These are phyloP conservation scores for Sclerodermus sp. DNA, from an alignment of 2,888 invertebrate species.

Conservation along the genomic window DNA sequence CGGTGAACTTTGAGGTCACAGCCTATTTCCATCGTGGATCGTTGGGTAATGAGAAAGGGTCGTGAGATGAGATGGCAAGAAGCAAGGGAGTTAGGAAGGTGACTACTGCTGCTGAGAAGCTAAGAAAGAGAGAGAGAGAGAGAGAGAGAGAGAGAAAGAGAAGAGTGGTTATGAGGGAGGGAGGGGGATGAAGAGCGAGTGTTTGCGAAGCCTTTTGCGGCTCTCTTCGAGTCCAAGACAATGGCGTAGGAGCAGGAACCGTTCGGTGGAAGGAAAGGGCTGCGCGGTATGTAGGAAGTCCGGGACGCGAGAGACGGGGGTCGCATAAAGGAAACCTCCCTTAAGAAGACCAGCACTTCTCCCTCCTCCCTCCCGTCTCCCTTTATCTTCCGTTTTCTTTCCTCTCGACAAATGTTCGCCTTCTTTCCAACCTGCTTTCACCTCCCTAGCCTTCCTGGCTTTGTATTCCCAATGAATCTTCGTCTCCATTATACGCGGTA, in stretches of 20 bases:
- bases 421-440: neutral
- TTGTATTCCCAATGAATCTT: no score
- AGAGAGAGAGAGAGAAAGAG: no score
- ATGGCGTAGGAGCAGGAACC: conserved; percentile 16
- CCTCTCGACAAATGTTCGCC: neutral
- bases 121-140: no score
- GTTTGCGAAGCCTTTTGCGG: conserved; percentile 26
- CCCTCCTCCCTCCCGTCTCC: conserved; percentile 1
- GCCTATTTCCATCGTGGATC: conserved; percentile 29
- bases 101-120: conserved; percentile 2
- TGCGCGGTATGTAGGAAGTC: neutral
- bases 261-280: neutral
- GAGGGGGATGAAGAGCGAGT: conserved; percentile 1
- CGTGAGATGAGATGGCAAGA: neutral
- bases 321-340: conserved; percentile 26
- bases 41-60: conserved; percentile 2
- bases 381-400: conserved; percentile 1
- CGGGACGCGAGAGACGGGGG: conserved; percentile 9
- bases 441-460: neutral
- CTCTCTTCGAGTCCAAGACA: conserved; percentile 23
- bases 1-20: conserved; percentile 19
- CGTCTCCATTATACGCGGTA: no score
- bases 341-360: conserved; percentile 8
- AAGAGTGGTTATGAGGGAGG: no score
- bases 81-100: conserved; percentile 15